These are phyloP conservation scores for Empidonax traillii DNA, from an alignment of 2,113 vertebrate genomes.

Conservation along the genomic window DNA sequence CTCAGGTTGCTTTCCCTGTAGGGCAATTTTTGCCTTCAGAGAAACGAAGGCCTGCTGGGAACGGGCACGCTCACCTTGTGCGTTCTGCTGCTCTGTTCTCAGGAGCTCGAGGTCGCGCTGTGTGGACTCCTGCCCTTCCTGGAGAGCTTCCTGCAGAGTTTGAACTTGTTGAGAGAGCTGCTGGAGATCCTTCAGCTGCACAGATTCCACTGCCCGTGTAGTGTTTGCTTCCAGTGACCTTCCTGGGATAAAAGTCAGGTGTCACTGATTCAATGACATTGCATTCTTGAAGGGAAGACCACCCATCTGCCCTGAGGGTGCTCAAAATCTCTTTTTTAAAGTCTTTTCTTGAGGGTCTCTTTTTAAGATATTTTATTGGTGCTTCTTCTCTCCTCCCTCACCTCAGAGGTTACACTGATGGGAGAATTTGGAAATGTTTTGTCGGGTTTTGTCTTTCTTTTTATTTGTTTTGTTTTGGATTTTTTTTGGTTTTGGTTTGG, in stretches of 20 bases:
- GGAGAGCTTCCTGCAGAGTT: not conserved
- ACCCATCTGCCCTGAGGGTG: not conserved
- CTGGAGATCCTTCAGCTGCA: no score
- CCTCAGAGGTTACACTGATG: not conserved
- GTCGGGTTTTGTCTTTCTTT: no score
- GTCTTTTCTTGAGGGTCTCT: no score
- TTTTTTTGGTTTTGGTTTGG: no score
- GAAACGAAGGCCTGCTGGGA: not conserved
- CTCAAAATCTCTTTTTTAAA: not conserved
- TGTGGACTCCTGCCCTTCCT: not conserved
- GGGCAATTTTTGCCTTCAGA: not conserved
- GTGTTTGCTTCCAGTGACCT: no score
- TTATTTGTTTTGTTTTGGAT: no score
- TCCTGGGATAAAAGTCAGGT: no score
- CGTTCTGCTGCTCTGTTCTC: not conserved
- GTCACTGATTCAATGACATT: not conserved
- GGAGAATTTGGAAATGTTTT: not conserved
- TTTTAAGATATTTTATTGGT: no score
- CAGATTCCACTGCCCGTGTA: no score
- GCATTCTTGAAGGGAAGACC: rapidly evolving
- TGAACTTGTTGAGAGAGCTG: no score
- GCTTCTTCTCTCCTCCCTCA: no score
- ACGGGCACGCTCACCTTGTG: not conserved
- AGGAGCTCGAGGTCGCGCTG: not conserved
- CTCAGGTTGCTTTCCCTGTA: no score